These are phyloP conservation scores for Amphimedon queenslandica DNA, from an alignment of 37 sponge, comb jelly and placozoan species.

Conservation along the genomic window DNA sequence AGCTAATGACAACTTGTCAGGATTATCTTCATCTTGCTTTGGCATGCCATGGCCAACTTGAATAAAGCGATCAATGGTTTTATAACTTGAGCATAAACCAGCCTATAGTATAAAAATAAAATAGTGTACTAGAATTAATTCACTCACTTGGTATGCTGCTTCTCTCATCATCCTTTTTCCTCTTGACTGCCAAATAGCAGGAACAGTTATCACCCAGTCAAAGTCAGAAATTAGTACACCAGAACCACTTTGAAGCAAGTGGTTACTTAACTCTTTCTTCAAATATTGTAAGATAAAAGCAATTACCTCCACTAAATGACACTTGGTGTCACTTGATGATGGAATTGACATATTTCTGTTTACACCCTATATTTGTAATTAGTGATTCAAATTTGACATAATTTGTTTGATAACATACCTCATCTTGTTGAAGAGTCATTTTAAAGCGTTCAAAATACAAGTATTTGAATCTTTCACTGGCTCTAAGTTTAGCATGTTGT, in stretches of 20 bases:
- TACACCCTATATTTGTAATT: constrained; percentile 22
- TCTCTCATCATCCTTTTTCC: constrained; percentile 61
- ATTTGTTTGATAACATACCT: constrained; percentile 10
- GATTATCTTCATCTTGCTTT: constrained; percentile 2
- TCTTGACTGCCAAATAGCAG: constrained; percentile 58
- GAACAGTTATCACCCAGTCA: constrained; percentile 62
- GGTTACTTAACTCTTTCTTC: constrained; percentile 12
- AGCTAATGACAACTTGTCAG: constrained; percentile 34
- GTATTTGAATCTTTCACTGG: neutral
- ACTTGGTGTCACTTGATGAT: constrained; percentile 28
- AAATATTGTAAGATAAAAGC: constrained; percentile 36
- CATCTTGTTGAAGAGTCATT: constrained; percentile 41
- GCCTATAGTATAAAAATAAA: constrained; percentile 16
- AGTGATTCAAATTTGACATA: neutral
- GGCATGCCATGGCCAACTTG: neutral
- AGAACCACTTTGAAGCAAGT: neutral
- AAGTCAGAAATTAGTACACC: constrained; percentile 5
- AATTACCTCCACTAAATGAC: constrained; percentile 37
- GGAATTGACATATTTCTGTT: constrained; percentile 17
- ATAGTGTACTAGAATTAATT: neutral
- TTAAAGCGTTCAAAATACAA: constrained; percentile 46
- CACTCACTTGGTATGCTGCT: constrained; percentile 47
- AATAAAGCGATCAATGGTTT: neutral
- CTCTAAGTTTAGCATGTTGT: constrained; percentile 7
- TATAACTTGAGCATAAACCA: constrained; percentile 30